These are phyloP conservation scores for Aphelenchoides bicaudatus DNA, from an alignment of 2,888 invertebrate species.

Conservation along the genomic window DNA sequence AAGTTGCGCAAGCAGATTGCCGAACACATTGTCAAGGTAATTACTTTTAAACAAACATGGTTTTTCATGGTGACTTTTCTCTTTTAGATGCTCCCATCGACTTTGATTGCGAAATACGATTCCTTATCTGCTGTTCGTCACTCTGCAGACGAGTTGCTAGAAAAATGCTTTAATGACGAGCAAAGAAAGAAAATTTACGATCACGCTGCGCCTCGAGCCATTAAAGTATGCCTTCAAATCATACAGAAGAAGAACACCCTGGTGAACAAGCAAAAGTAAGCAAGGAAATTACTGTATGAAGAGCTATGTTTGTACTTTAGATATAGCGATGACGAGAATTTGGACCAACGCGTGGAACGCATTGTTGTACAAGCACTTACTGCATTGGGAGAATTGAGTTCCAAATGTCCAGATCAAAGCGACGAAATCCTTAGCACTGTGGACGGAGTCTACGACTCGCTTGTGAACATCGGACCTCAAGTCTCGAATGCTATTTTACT, in stretches of 20 bases:
- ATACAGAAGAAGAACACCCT: slow-evolving; percentile 32
- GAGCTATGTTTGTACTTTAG: slow-evolving; percentile 22
- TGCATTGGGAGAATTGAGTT: slow-evolving; percentile 23
- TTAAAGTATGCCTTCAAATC: slow-evolving; percentile 29
- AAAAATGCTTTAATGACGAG: slow-evolving; percentile 37
- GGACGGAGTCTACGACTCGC: neutral
- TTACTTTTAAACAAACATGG: too few relatives aligned
- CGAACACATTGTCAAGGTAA: slow-evolving; percentile 7
- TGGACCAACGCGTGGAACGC: slow-evolving; percentile 29
- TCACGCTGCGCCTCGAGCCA: slow-evolving; percentile 28
- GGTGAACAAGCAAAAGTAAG: slow-evolving; percentile 36
- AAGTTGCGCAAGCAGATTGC: slow-evolving; percentile 10
- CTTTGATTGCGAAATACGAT: slow-evolving; percentile 31
- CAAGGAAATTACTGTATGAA: neutral
- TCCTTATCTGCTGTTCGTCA: slow-evolving; percentile 23
- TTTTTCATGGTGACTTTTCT: neutral
- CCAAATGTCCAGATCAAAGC: slow-evolving; percentile 7
- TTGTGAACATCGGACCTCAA: neutral
- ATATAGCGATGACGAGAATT: slow-evolving; percentile 32
- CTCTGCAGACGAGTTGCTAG: slow-evolving; percentile 33
- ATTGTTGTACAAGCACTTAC: slow-evolving; percentile 31
- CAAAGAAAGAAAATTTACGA: slow-evolving; percentile 29
- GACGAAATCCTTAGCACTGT: neutral
- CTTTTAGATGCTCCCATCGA: slow-evolving; percentile 28
- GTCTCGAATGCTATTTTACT: neutral